Conservation (phyloP, 2,888 invertebrate species). For the Sphaeridia pumilis region DNA sequence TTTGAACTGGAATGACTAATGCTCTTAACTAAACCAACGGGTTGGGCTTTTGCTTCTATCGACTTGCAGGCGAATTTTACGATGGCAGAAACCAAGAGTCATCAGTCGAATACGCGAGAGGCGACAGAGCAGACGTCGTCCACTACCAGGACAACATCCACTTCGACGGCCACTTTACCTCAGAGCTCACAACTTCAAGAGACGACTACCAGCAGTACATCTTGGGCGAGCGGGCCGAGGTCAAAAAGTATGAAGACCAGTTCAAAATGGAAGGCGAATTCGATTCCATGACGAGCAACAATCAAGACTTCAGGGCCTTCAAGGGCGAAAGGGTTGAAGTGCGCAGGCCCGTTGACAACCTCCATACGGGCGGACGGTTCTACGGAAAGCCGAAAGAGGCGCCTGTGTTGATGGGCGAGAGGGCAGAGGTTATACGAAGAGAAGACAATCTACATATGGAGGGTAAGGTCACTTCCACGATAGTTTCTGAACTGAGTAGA, state of each 20-base stretch:
- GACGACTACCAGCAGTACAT: conserved; percentile 41
- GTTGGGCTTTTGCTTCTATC: neutral
- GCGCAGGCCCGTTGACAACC: conserved; percentile 29
- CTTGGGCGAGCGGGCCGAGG: conserved; percentile 46
- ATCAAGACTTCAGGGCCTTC: conserved; percentile 11
- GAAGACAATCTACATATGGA: conserved; percentile 48
- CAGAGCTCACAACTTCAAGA: conserved; percentile 19
- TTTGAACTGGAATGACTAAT: no score
- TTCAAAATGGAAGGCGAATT: conserved; percentile 45
- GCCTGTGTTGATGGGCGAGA: conserved; percentile 39
- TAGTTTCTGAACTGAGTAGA: no score
- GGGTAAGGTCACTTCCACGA: no score
- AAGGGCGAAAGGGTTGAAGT: conserved; percentile 35
- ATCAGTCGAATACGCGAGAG: conserved; percentile 18
- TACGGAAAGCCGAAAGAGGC: conserved; percentile 41
- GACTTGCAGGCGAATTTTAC: conserved; percentile 19
- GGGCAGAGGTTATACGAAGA: conserved; percentile 44
- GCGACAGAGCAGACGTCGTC: conserved; percentile 40
- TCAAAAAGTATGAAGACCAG: conserved; percentile 42
- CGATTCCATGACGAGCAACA: conserved; percentile 37
- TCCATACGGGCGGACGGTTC: conserved; percentile 51
- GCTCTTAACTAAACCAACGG: no score
- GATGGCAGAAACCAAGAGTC: conserved; percentile 10
- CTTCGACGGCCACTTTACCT: conserved; percentile 50
- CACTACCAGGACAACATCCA: conserved; percentile 46